Percentiles rank a stretch among this genome's conserved stretches.
These are phyloP conservation scores for Cheilinus undulatus DNA, from an alignment of 2,113 vertebrate genomes.

Conservation along the genomic window DNA sequence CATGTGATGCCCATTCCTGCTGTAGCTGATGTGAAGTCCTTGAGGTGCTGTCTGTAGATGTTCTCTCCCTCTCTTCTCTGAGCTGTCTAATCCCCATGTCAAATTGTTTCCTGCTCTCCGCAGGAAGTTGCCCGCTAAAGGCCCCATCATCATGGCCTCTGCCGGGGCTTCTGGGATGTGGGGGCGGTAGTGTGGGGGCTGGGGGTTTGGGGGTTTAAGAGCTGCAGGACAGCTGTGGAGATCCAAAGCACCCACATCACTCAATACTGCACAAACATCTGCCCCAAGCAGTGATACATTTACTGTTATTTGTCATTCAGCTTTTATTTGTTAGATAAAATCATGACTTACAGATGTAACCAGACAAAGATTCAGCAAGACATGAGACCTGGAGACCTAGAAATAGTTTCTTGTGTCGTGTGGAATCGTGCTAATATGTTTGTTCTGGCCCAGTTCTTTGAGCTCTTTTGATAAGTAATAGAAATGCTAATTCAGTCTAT, in stretches of 20 bases:
- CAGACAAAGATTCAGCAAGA: too few relatives aligned
- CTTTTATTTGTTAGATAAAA: background rate
- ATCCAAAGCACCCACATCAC: slow-evolving; percentile 49
- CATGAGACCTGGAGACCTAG: too few relatives aligned
- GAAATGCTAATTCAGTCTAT: too few relatives aligned
- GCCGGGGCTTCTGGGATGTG: slow-evolving; percentile 69
- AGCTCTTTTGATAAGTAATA: too few relatives aligned
- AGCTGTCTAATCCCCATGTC: slow-evolving; percentile 80
- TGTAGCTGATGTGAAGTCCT: slow-evolving; percentile 25
- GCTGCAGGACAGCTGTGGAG: slow-evolving; percentile 76
- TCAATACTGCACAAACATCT: slow-evolving; percentile 48
- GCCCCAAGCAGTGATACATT: slow-evolving; percentile 21
- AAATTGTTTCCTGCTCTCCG: slow-evolving; percentile 81
- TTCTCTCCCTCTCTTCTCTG: slow-evolving; percentile 50
- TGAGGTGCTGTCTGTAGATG: slow-evolving; percentile 43
- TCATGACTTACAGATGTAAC: background rate
- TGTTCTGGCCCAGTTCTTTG: background rate
- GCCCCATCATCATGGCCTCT: slow-evolving; percentile 68
- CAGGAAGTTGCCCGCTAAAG: slow-evolving; percentile 76
- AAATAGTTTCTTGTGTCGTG: too few relatives aligned
- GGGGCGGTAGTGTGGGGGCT: slow-evolving; percentile 4
- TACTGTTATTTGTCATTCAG: background rate
- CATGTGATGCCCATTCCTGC: background rate
- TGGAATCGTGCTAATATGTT: background rate
- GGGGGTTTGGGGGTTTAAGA: slow-evolving; percentile 21